Percentiles rank a stretch among this genome's conserved stretches.
Evolutionary conservation across 2,888 invertebrate species (phyloP).

Genomic region (Ditylenchus weischeri): DNA sequence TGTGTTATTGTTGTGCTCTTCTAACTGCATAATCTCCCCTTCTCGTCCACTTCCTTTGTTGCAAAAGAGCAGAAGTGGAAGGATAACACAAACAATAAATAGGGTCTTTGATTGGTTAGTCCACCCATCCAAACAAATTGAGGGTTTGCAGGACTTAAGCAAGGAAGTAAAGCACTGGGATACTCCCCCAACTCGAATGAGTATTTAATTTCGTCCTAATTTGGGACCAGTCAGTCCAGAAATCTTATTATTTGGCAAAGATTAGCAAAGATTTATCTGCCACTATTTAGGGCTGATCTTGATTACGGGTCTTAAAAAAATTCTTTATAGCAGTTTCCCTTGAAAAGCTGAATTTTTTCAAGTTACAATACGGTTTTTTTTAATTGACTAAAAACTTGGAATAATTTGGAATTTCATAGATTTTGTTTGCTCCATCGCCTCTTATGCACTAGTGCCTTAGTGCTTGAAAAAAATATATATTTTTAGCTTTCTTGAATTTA

Average conservation of each 20-base stretch:
- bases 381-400: neutral
- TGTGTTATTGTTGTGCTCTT: too few relatives aligned
- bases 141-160: too few relatives aligned
- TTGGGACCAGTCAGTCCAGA: neutral
- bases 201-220: slow-evolving; percentile 8
- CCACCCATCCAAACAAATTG: too few relatives aligned
- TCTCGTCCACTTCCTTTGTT: too few relatives aligned
- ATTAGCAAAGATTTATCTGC: neutral
- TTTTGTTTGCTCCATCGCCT: neutral
- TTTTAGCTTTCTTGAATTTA: too few relatives aligned
- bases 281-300: neutral
- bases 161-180: too few relatives aligned
- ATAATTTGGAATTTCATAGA: neutral
- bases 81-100: too few relatives aligned
- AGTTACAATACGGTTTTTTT: neutral
- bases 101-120: too few relatives aligned
- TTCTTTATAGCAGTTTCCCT: neutral
- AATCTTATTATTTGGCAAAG: slow-evolving; percentile 2
- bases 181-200: neutral
- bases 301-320: neutral
- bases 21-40: too few relatives aligned
- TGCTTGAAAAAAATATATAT: too few relatives aligned
- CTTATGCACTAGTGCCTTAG: too few relatives aligned
- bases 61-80: too few relatives aligned
- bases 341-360: neutral